Conservation (phyloP, 2,888 invertebrate genomes). For the Clitarchus hookeri region DNA sequence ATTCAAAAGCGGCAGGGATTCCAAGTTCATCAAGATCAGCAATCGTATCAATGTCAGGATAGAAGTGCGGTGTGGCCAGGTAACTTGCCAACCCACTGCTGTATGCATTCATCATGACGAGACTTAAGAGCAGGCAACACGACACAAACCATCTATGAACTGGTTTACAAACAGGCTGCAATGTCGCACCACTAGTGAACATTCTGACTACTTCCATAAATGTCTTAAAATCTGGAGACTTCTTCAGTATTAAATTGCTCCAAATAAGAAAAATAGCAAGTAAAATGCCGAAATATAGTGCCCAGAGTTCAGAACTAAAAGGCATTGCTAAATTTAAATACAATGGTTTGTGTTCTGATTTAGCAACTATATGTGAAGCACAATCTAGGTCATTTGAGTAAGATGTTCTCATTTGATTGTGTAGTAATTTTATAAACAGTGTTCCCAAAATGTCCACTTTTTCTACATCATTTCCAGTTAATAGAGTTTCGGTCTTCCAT, state of each 20-base stretch:
- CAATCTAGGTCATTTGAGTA: too few relatives aligned
- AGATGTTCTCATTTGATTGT: too few relatives aligned
- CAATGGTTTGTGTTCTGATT: too few relatives aligned
- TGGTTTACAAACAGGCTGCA: neutral
- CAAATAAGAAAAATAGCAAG: too few relatives aligned
- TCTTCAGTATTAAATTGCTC: too few relatives aligned
- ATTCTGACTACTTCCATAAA: neutral
- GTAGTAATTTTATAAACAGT: neutral
- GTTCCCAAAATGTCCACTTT: neutral
- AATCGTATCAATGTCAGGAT: neutral
- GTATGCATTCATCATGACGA: neutral
- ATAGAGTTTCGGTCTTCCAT: neutral
- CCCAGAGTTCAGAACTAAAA: neutral
- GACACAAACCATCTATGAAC: neutral
- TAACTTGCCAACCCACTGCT: neutral
- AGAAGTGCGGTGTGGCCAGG: neutral
- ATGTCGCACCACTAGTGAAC: neutral
- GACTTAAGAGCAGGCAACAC: neutral
- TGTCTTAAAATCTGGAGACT: neutral
- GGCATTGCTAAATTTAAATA: neutral
- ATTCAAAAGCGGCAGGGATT: neutral
- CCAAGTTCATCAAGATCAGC: neutral
- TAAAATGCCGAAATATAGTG: neutral
- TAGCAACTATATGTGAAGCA: too few relatives aligned
- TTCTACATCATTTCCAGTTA: neutral